phyloP scores from a whole-genome alignment of 2,797 vertebrate genomes.

The Pseudomugil gertrudae region DNA sequence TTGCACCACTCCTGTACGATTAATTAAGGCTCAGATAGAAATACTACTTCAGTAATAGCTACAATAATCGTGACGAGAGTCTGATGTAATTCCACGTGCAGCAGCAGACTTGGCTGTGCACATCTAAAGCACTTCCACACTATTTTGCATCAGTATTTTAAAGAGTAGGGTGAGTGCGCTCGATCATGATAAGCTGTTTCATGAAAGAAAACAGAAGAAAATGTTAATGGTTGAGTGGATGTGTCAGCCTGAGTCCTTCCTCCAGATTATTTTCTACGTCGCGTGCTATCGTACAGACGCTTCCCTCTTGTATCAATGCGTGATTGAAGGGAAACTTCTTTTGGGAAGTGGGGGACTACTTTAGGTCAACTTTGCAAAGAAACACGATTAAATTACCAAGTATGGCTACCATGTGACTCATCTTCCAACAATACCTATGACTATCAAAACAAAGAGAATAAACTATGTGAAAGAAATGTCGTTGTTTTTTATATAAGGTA shows the following conservation, averaged over 20 bases:
- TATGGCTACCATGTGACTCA: rapidly evolving
- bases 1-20: background rate
- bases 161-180: slow-evolving; percentile 10
- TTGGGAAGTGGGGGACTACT: slow-evolving; percentile 84
- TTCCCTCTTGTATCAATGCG: slow-evolving; percentile 80
- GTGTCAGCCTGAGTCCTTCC: slow-evolving; percentile 56
- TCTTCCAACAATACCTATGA: rapidly evolving
- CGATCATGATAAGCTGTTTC: slow-evolving; percentile 22
- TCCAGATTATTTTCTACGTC: slow-evolving; percentile 70
- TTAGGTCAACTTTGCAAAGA: slow-evolving; percentile 64
- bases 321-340: slow-evolving; percentile 85
- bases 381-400: background rate
- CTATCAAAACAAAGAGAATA: background rate
- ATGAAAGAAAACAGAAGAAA: slow-evolving; percentile 51
- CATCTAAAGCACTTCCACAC: slow-evolving; percentile 22
- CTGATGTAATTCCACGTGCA: slow-evolving; percentile 77
- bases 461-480: background rate
- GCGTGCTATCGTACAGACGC: slow-evolving; percentile 77
- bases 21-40: background rate
- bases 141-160: slow-evolving; percentile 23
- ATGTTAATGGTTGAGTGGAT: slow-evolving; percentile 61
- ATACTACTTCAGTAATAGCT: slow-evolving; percentile 12
- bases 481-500: slow-evolving; percentile 21
- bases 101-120: slow-evolving; percentile 34
- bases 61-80: slow-evolving; percentile 46